These are phyloP conservation scores for Homalodisca vitripennis DNA, from an alignment of 1,140 invertebrate genomes.

Conservation along the genomic window DNA sequence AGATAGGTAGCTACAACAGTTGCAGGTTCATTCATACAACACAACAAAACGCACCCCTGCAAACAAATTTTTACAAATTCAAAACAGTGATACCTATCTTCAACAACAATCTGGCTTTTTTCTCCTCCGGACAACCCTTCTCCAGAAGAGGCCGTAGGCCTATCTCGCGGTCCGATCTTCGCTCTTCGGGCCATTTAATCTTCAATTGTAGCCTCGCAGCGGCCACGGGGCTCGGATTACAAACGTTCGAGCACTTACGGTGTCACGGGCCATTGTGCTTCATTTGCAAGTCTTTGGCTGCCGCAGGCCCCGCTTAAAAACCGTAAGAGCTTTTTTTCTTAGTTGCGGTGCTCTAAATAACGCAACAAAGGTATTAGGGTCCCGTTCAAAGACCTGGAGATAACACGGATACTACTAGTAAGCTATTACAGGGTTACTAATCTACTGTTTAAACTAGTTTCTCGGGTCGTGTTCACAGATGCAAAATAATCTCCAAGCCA, in stretches of 20 bases:
- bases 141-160: not conserved
- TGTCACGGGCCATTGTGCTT: slow-evolving; percentile 7
- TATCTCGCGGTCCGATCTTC: slow-evolving; percentile 1
- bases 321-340: slow-evolving; percentile 18
- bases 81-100: slow-evolving; percentile 7
- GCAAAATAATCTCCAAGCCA: not conserved
- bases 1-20: too few species aligned
- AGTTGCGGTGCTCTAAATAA: not conserved
- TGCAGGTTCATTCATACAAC: too few species aligned
- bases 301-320: not conserved
- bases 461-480: not conserved
- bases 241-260: not conserved
- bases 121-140: not conserved
- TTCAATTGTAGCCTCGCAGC: slow-evolving; percentile 8
- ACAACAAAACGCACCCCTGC: not conserved
- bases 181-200: slow-evolving; percentile 16
- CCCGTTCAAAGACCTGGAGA: not conserved
- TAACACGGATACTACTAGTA: not conserved
- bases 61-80: slow-evolving; percentile 20
- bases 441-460: not conserved
- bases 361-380: not conserved
- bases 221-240: slow-evolving; percentile 16
- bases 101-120: slow-evolving; percentile 1
- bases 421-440: not conserved
- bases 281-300: slow-evolving; percentile 12